Evolutionary conservation across 2,113 vertebrate species (phyloP).

Genomic region (Anoplopoma fimbria): DNA sequence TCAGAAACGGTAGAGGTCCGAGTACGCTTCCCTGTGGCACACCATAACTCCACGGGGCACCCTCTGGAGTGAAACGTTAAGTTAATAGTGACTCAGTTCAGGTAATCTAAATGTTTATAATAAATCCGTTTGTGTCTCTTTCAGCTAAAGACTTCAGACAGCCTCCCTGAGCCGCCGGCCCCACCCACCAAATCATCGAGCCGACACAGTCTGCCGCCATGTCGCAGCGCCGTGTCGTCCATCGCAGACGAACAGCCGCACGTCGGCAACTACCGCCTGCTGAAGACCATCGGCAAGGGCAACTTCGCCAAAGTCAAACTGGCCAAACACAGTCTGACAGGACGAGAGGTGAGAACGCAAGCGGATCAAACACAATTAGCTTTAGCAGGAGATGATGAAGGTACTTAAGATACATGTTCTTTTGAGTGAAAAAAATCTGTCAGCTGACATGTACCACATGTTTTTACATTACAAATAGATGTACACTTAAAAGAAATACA

Average conservation of each 20-base stretch:
- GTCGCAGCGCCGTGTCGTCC: constrained; percentile 52
- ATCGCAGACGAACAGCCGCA: constrained; percentile 70
- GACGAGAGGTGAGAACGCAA: constrained; percentile 70
- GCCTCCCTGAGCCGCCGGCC: constrained; percentile 37
- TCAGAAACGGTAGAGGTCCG: neutral
- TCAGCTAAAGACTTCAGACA: constrained; percentile 45
- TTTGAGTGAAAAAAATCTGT: neutral
- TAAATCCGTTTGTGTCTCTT: neutral
- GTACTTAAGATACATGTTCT: neutral
- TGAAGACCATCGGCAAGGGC: constrained; percentile 80
- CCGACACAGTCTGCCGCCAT: constrained; percentile 38
- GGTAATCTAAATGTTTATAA: neutral
- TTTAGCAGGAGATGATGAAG: neutral
- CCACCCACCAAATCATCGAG: constrained; percentile 51
- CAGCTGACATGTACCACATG: neutral
- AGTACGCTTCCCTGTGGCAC: neutral
- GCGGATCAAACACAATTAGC: neutral
- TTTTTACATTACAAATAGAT: neutral
- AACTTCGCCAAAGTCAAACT: constrained; percentile 82
- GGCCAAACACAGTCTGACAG: constrained; percentile 72
- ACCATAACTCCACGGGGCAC: neutral
- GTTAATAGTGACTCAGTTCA: neutral
- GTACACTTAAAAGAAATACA: neutral
- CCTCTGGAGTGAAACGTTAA: neutral
- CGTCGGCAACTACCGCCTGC: constrained; percentile 75